Evolutionary conservation across 2,888 invertebrate species (phyloP).

Genomic region (Pristionchus arcanus): DNA sequence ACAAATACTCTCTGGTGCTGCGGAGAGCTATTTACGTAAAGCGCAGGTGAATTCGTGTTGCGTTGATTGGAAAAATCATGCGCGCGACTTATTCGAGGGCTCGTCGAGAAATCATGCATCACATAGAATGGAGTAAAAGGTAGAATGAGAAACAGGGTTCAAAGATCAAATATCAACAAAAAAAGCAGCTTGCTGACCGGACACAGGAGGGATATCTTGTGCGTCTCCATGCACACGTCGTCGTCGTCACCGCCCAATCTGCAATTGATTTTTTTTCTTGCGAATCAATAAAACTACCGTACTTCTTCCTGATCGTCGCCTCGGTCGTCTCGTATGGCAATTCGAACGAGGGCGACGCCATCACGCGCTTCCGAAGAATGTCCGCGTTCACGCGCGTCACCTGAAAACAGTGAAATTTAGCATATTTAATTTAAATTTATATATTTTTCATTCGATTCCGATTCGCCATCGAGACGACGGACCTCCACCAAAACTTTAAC

Average conservation of each 20-base stretch:
- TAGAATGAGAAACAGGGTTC: not conserved
- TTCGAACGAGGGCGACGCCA: slow-evolving; percentile 85
- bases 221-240: slow-evolving; percentile 95
- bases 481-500: too few relatives aligned
- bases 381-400: slow-evolving; percentile 90
- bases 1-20: not conserved
- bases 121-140: not conserved
- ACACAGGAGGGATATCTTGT: slow-evolving; percentile 94
- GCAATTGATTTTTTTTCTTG: not conserved
- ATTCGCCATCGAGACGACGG: too few relatives aligned
- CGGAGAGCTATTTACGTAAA: not conserved
- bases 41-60: slow-evolving; percentile 3
- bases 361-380: slow-evolving; percentile 89
- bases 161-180: not conserved
- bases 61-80: not conserved
- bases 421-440: slow-evolving; percentile 5
- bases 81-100: not conserved
- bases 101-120: not conserved
- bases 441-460: too few relatives aligned
- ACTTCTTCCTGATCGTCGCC: slow-evolving; percentile 51
- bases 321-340: slow-evolving; percentile 52
- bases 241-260: slow-evolving; percentile 86
- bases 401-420: slow-evolving; percentile 79
- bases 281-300: slow-evolving; percentile 1
- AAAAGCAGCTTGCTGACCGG: too few relatives aligned